Percentiles rank a stretch among this genome's conserved stretches.
These are phyloP conservation scores for Cardiocondyla obscurior DNA, from an alignment of 1,140 invertebrate species.

Conservation along the genomic window DNA sequence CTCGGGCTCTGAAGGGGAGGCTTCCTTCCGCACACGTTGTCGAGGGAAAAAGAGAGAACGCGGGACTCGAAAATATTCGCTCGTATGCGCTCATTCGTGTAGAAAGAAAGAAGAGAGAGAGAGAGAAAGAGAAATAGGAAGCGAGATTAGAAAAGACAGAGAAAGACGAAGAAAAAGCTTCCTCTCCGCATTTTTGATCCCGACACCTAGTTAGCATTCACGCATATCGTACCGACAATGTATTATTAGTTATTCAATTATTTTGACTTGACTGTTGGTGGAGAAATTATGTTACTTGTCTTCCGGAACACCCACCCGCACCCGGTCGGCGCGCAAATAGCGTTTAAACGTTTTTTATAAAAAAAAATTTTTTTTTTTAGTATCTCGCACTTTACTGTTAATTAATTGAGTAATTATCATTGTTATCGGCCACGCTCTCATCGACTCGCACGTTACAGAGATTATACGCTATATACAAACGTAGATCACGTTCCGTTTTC, in stretches of 20 bases:
- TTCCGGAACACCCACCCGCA: conserved; percentile 36
- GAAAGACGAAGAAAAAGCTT: background rate
- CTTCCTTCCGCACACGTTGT: background rate
- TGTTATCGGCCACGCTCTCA: conserved; percentile 37
- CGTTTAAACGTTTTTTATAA: conserved; percentile 52
- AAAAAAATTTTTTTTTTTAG: conserved; percentile 61
- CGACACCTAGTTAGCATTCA: conserved; percentile 49
- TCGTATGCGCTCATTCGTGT: background rate
- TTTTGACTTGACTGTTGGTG: conserved; percentile 60
- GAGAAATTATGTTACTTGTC: conserved; percentile 51
- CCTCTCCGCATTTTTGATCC: conserved; percentile 28
- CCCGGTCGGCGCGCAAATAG: conserved; percentile 60
- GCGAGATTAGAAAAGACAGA: background rate
- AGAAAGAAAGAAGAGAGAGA: background rate
- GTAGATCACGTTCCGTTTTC: conserved; percentile 23
- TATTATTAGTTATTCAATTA: conserved; percentile 53
- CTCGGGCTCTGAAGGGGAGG: background rate
- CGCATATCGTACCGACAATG: conserved; percentile 54
- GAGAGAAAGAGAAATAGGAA: background rate
- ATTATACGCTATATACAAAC: background rate
- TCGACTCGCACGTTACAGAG: conserved; percentile 6
- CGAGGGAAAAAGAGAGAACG: background rate
- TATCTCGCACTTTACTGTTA: conserved; percentile 64
- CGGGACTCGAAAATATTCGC: background rate
- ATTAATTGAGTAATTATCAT: conserved; percentile 64